Base-by-base conservation (phyloP, 2,113 vertebrate genomes). In the Columba livia region DNA sequence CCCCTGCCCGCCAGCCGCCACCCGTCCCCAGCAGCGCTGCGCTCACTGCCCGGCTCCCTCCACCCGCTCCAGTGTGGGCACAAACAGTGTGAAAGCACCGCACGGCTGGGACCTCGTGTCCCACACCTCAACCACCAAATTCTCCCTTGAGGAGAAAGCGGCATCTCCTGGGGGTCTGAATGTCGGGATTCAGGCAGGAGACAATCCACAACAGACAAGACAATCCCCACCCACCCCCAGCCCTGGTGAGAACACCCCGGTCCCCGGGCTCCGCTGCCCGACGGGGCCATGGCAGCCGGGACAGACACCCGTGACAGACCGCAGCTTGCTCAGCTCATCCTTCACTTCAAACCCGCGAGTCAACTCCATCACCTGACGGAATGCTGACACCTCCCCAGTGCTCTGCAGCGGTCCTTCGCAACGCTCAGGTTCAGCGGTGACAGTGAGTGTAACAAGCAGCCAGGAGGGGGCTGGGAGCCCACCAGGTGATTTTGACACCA, bases 221-320 rank as follows among this genome's bases (percentile, higher is more conserved):
- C 65, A 78, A 53, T 10, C 31, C 54, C 32, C 78, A 40, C 8
- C 17, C 40, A 12, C 25, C 40, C 18, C 29, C 31, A 38, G 13
- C 12, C 16, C 4, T 0, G 1, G 19, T 15, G 61, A 2, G 5
- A 28, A 11, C 36, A 17, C 2, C 40, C 24, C 26, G 0, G 0
- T 5, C 25, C 24, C 61, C 1, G 0, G 16, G 31, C 69, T 24
- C 32, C 15, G 28, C 67, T 34, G n/a, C 61, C 32, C 3, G 1
- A 4, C 2, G 1, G 5, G 48, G 38, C 5, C 1, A 1, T 1
- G 5, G 1, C 36, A 4, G 31, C 3, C 36, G 14, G 32, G 58
- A 48, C 58, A 61, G 47, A 28, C 60, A 15, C 42, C 15, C 2
- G 11, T 42, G 40, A 58, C 61, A 64, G 19, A 69, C 31, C 11